Conservation (phyloP, 2,888 invertebrate genomes). For the Phyllotreta cruciferae region DNA sequence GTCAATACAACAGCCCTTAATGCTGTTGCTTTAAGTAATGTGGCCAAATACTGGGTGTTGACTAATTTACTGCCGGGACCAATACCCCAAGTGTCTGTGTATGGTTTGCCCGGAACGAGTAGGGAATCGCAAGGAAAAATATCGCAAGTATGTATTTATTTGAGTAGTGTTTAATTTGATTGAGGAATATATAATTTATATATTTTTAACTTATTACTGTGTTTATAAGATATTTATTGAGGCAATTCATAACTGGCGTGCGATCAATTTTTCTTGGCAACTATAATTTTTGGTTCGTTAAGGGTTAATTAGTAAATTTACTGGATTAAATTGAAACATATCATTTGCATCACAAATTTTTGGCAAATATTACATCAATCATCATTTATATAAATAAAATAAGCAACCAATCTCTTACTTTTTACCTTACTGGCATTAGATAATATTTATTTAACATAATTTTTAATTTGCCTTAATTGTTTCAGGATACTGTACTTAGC, state of each 20-base stretch:
- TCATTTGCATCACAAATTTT: not conserved
- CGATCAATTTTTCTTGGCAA: not conserved
- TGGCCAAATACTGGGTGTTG: conserved; percentile 85
- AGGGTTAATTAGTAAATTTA: too few species aligned
- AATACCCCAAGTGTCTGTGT: conserved; percentile 77
- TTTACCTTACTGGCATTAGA: not conserved
- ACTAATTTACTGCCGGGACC: conserved; percentile 81
- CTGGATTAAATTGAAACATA: too few species aligned
- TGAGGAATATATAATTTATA: too few species aligned
- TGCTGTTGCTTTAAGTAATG: conserved; percentile 75
- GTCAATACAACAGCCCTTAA: conserved; percentile 72
- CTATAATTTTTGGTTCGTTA: not conserved
- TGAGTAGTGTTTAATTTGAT: not conserved
- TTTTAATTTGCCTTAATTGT: conserved; percentile 15
- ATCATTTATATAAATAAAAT: not conserved
- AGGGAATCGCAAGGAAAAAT: conserved; percentile 69
- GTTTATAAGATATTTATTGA: not conserved
- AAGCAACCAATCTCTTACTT: not conserved
- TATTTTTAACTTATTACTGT: not conserved
- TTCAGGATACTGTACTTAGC: conserved; percentile 62
- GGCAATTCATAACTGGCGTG: too few species aligned
- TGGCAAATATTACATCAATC: not conserved
- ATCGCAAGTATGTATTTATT: conserved; percentile 62
- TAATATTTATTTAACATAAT: not conserved
- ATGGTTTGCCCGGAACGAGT: conserved; percentile 68